phyloP scores from a whole-genome alignment of 2,113 vertebrate genomes.

The Corvus cornix region DNA sequence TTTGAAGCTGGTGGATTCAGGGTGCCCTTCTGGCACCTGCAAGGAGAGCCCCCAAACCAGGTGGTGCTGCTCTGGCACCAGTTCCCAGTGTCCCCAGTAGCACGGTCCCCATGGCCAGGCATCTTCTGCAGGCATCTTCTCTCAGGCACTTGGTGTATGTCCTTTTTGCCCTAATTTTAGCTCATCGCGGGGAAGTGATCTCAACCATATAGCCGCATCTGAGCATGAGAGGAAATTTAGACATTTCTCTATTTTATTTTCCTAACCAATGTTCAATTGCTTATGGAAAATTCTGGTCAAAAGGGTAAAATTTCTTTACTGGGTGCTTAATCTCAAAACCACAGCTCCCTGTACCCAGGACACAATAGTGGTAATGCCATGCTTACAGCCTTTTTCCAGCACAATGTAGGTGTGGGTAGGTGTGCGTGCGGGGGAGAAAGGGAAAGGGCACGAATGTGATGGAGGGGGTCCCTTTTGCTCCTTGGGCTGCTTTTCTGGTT shows the following conservation, averaged over 20 bases:
- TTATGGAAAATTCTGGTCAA: slow-evolving; percentile 50
- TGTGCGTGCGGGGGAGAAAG: neutral
- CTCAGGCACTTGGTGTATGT: neutral
- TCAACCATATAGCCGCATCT: neutral
- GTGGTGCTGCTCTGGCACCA: accelerated
- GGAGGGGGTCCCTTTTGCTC: neutral
- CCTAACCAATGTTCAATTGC: neutral
- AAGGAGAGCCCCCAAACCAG: neutral
- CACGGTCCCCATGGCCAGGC: accelerated
- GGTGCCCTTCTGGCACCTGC: neutral
- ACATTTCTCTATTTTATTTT: neutral
- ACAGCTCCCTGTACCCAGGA: neutral
- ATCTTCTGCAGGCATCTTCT: neutral
- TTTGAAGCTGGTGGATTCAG: neutral
- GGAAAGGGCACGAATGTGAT: neutral
- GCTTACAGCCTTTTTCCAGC: slow-evolving; percentile 37
- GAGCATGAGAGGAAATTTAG: neutral
- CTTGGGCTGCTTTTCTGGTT: neutral
- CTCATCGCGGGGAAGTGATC: neutral
- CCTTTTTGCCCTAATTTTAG: neutral
- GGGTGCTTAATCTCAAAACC: slow-evolving; percentile 12
- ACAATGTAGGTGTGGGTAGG: neutral
- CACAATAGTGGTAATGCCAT: neutral
- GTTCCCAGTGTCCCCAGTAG: neutral
- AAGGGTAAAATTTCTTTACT: neutral